Conservation (phyloP, 2,888 invertebrate species). For the Chesias legatella region DNA sequence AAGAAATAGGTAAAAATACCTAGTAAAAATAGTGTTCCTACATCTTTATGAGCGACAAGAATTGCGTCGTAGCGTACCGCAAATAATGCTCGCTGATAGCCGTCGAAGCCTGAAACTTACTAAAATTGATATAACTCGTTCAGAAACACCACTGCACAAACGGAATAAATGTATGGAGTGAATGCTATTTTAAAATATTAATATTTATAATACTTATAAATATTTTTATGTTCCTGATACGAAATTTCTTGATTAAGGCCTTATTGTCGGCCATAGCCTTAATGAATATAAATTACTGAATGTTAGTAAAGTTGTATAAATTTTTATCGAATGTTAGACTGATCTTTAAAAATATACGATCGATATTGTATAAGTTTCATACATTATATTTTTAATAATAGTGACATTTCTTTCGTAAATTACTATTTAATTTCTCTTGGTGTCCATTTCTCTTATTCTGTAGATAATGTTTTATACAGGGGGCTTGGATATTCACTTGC, state of each 20-base stretch:
- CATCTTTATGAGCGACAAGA: too few relatives aligned
- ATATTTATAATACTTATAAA: neutral
- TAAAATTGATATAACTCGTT: neutral
- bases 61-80: too few relatives aligned
- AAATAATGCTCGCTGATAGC: too few relatives aligned
- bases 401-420: conserved; percentile 39
- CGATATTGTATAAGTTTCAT: conserved; percentile 63
- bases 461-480: conserved; percentile 63
- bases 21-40: too few relatives aligned
- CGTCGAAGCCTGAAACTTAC: too few relatives aligned
- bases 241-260: conserved; percentile 32
- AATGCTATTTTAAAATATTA: conserved; percentile 2
- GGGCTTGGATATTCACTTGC: conserved; percentile 47
- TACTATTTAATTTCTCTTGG: conserved; percentile 41
- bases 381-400: conserved; percentile 54
- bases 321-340: conserved; percentile 78
- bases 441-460: conserved; percentile 63
- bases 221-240: conserved; percentile 32
- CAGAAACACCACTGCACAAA: conserved; percentile 15
- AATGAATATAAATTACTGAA: conserved; percentile 35
- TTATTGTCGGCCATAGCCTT: conserved; percentile 56
- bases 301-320: conserved; percentile 50
- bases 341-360: conserved; percentile 76
- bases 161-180: conserved; percentile 13
- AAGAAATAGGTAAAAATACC: too few relatives aligned